Base-by-base conservation (phyloP, 2,797 vertebrate species). In the Capromys pilorides region DNA sequence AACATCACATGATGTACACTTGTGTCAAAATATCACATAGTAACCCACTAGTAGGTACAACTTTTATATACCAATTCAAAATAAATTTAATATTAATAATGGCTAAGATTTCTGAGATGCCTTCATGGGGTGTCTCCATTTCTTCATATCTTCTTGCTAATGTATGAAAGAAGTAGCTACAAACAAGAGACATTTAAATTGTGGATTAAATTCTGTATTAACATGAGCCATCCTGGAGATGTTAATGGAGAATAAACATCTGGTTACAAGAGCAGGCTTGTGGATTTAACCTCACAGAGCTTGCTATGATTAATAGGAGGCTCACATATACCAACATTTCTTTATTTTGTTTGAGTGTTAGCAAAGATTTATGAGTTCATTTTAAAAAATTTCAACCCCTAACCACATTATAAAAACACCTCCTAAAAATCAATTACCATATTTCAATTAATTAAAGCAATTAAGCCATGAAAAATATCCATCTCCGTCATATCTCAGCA, bases 361-460 rank as follows among this genome's bases (percentile, higher is more conserved):
- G 73, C 82, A 87, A 95, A 95, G 85, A 93, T 49, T 51, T 88
- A 82, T 82, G 67, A 82, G 77, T 83, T 82, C 64, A 31, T 41
- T 94, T 93, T 69, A 80, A 62, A 82, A 79, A 81, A 45, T 93
- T 51, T 90, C 26, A 49, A 90, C 57, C 45, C 54, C 21, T 86
- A 85, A 91, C 4, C 31, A 89, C 1, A 94, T 5, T 90, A 95
- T 85, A 78, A 11, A 96, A 95, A 91, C 2, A 86, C 28, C 18
- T 91, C 92, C 71, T 80, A 75, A 96, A 96, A 93, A 78, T 78
- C 79, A 92, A 36, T 88, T 28, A 31, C 36, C 24, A 77, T 26
- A 81, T 95, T 96, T 57, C 78, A 95, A 69, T 61, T 91, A 93
- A 49, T 95, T 96, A 96, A 95, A 26, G 28, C 39, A 71, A 95